Conservation (phyloP, 2,113 vertebrate species). For the Leptobrachium leishanense region DNA sequence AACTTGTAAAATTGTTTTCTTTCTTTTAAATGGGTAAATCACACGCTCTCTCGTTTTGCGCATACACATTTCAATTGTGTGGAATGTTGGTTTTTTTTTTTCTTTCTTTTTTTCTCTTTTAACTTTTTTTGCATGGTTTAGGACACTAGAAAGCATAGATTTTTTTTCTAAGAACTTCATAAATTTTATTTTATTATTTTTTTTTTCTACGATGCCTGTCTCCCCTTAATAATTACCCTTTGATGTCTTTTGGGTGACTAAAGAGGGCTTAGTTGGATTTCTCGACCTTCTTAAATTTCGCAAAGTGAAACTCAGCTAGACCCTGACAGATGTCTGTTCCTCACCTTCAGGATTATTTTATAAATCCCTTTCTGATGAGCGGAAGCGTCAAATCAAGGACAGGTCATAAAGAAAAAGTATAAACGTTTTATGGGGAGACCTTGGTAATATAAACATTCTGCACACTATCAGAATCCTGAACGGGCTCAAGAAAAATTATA, state of each 20-base stretch:
- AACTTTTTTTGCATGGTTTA: constrained; percentile 4
- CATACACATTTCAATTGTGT: constrained; percentile 61
- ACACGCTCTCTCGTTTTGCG: constrained; percentile 43
- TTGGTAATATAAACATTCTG: constrained; percentile 81
- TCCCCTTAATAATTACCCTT: constrained; percentile 83
- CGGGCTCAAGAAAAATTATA: constrained; percentile 71
- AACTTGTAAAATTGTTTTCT: constrained; percentile 65
- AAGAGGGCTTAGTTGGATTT: constrained; percentile 84
- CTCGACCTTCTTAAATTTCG: constrained; percentile 81
- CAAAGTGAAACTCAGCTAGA: constrained; percentile 74
- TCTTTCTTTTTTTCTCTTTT: constrained; percentile 71
- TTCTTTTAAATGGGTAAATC: constrained; percentile 65
- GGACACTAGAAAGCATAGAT: constrained; percentile 66
- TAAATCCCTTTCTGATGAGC: constrained; percentile 85
- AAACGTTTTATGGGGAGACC: constrained; percentile 81
- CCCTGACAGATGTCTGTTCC: constrained; percentile 80
- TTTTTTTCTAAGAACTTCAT: constrained; percentile 75
- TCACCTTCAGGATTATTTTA: constrained; percentile 84
- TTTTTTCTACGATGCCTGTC: constrained; percentile 78
- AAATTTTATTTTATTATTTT: constrained; percentile 71
- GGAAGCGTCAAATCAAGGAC: constrained; percentile 84
- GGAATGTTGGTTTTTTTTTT: constrained; percentile 64
- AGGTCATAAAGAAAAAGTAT: constrained; percentile 84
- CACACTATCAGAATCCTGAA: constrained; percentile 78
- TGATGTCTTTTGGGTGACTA: constrained; percentile 84